phyloP scores from a whole-genome alignment of 2,113 vertebrate genomes.

The Scatophagus argus region DNA sequence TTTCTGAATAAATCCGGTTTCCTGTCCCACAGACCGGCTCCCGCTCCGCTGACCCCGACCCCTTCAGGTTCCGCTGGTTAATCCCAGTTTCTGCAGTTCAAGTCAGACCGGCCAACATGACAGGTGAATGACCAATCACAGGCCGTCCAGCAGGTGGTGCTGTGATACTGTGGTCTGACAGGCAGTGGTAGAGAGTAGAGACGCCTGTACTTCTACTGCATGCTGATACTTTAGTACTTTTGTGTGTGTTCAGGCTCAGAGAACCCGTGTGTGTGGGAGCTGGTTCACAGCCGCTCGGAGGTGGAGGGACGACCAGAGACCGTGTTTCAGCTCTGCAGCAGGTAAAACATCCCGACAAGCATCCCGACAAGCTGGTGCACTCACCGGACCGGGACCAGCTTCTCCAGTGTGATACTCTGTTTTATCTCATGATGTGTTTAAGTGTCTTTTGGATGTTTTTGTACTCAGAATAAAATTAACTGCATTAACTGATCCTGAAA shows the following conservation, averaged over 20 bases:
- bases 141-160: conserved; percentile 11
- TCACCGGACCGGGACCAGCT: too few species aligned
- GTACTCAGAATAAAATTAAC: too few species aligned
- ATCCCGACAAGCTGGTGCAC: too few species aligned
- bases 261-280: conserved; percentile 91
- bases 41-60: conserved; percentile 91
- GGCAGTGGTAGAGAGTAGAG: too few species aligned
- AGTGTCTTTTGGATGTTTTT: too few species aligned
- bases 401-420: too few species aligned
- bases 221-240: background rate
- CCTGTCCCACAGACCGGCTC: conserved; percentile 74
- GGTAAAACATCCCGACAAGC: conserved; percentile 86
- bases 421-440: too few species aligned
- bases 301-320: conserved; percentile 94
- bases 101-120: conserved; percentile 87
- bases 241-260: conserved; percentile 85
- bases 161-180: too few species aligned
- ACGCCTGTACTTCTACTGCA: too few species aligned
- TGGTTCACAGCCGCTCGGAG: conserved; percentile 94
- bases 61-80: conserved; percentile 96
- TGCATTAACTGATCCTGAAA: too few species aligned
- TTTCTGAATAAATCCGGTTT: background rate
- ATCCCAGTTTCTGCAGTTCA: conserved; percentile 94
- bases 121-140: conserved; percentile 82
- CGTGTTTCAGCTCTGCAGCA: conserved; percentile 93